These are phyloP conservation scores for Buceros bicornis DNA, from an alignment of 2,797 vertebrate species.

Conservation along the genomic window DNA sequence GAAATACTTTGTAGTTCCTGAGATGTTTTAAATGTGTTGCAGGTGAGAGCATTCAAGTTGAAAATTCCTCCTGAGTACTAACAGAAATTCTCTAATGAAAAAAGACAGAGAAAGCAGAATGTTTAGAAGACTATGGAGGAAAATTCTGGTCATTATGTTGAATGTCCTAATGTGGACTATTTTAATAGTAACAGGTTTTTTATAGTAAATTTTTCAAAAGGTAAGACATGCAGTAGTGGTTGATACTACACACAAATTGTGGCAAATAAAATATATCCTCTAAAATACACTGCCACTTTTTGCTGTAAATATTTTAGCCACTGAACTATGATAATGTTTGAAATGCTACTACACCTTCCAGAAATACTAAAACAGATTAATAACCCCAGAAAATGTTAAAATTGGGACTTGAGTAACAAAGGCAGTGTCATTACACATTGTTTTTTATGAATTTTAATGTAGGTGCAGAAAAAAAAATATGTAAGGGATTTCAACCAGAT, in stretches of 20 bases:
- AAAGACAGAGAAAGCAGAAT: neutral
- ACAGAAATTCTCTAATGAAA: neutral
- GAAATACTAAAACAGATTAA: neutral
- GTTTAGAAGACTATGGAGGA: neutral
- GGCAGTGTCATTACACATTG: neutral
- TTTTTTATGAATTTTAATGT: neutral
- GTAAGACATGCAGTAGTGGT: neutral
- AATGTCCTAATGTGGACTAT: neutral
- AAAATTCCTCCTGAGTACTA: neutral
- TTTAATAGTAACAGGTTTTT: neutral
- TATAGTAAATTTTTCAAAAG: neutral
- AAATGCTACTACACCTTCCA: neutral
- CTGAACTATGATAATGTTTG: neutral
- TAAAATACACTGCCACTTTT: neutral
- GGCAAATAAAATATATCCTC: neutral
- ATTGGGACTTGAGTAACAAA: neutral
- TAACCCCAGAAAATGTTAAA: neutral
- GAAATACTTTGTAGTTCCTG: neutral
- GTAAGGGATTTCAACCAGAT: neutral
- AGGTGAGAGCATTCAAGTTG: neutral
- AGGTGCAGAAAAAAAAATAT: neutral
- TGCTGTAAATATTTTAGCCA: neutral
- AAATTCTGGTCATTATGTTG: neutral
- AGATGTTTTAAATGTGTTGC: neutral
- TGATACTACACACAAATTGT: neutral